Conservation (phyloP, 2,888 invertebrate genomes). For the Tanypteryx hageni region DNA sequence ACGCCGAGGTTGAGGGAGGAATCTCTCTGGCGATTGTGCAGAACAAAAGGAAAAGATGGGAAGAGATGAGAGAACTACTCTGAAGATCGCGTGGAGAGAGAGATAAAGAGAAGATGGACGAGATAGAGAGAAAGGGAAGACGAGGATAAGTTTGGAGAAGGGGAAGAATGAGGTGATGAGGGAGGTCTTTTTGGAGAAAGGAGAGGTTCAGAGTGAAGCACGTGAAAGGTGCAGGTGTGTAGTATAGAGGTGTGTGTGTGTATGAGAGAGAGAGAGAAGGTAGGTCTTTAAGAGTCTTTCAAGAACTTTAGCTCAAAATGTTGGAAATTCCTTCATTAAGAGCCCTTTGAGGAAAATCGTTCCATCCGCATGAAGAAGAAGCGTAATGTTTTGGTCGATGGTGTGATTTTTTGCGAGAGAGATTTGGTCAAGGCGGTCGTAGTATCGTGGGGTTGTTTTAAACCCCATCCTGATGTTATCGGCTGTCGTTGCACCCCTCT, state of each 20-base stretch:
- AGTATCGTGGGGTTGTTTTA: no score
- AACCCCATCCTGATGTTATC: no score
- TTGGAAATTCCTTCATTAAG: slow-evolving; percentile 5
- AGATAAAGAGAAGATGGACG: neutral
- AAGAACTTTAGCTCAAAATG: slow-evolving; percentile 30
- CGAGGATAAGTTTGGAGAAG: neutral
- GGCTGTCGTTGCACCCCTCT: no score
- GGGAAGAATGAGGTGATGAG: neutral
- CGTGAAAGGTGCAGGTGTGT: neutral
- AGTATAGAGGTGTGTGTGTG: no score
- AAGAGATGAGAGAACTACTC: neutral
- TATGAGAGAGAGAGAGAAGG: neutral
- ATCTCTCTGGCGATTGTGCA: neutral
- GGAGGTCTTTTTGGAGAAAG: neutral
- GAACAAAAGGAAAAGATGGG: neutral
- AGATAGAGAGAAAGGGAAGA: neutral
- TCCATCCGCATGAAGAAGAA: neutral
- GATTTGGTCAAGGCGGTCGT: no score
- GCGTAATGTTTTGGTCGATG: neutral
- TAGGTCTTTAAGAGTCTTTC: slow-evolving; percentile 14
- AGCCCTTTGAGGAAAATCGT: neutral
- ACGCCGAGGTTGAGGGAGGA: neutral
- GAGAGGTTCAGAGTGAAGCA: neutral
- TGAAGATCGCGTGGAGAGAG: neutral
- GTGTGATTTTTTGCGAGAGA: no score